Base-by-base conservation (phyloP, 2,113 vertebrate genomes). In the Condylura cristata region DNA sequence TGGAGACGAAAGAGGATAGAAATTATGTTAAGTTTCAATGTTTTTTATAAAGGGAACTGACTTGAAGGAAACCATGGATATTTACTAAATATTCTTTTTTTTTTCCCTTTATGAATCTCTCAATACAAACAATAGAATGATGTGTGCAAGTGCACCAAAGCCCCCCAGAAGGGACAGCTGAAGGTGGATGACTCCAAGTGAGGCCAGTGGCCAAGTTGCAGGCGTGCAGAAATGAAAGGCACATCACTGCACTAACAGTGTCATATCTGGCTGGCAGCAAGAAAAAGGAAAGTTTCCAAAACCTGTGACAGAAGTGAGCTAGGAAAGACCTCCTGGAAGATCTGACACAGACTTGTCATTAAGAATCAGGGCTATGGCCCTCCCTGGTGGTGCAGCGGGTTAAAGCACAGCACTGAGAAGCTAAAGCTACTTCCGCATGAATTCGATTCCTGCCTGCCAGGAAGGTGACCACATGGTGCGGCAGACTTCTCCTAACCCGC, bases 61-160 rank as follows among this genome's bases (percentile, higher is more conserved):
- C 61, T 70, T 82, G 8, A 86, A 86, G 61, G 53, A 83, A 83
- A 79, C 63, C 37, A 16, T 16, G 53, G 8, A 61, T 53, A 3
- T 41, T 95, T 87, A 83, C 20, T 75, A 75, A 86, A 65, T 93
- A 53, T 30, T 91, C 90, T 89, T 79, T n/a, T 24, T 44, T 44
- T 70, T 65, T 86, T 44, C 28, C n/a, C 84, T 76, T 83, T 87
- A 39, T 65, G 90, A 48, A 61, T 10, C 3, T 88, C 74, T 92
- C 48, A 48, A 66, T 26, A 94, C 61, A 60, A 72, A 16, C 7
- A 22, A 39, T 75, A 89, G 84, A 39, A 71, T 1, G 37, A 34
- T 17, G 37, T 14, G 63, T 16, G 63, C 26, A 71, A 18, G 46
- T 90, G 39, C 30, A 17, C 34, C 46, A 37, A 71, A 79, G 3